These are phyloP conservation scores for Halictus quadricinctus DNA, from an alignment of 2,888 invertebrate species.

Conservation along the genomic window DNA sequence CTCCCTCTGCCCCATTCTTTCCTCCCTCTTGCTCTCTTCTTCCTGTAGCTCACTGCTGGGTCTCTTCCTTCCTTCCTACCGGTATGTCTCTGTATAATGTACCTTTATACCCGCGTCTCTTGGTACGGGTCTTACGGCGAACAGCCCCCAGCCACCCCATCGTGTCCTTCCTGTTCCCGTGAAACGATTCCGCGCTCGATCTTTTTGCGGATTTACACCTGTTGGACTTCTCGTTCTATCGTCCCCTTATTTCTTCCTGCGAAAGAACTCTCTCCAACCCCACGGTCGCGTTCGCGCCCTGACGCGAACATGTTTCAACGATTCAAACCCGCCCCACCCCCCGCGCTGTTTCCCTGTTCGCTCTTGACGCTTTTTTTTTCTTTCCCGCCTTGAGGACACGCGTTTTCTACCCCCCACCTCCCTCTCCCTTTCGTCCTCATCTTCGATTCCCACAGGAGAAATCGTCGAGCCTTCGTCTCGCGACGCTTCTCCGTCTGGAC, in stretches of 20 bases:
- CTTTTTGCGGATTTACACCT: slow-evolving; percentile 81
- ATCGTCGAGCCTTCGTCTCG: background rate
- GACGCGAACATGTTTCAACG: slow-evolving; percentile 29
- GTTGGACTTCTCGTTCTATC: slow-evolving; percentile 78
- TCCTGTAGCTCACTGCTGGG: slow-evolving; percentile 18
- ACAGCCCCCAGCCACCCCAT: slow-evolving; percentile 51
- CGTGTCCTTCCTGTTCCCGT: slow-evolving; percentile 66
- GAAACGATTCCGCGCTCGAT: slow-evolving; percentile 73
- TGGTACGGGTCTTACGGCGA: slow-evolving; percentile 49
- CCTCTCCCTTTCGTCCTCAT: background rate
- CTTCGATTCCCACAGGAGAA: slow-evolving; percentile 21
- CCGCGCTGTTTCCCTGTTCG: background rate
- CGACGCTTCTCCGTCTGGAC: background rate
- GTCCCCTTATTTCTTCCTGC: slow-evolving; percentile 69
- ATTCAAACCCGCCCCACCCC: background rate
- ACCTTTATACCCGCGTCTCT: slow-evolving; percentile 53
- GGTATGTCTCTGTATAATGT: slow-evolving; percentile 58
- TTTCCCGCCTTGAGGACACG: slow-evolving; percentile 16
- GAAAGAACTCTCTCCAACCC: slow-evolving; percentile 56
- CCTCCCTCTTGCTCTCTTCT: slow-evolving; percentile 51
- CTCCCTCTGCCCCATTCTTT: slow-evolving; percentile 34
- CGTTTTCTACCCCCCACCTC: background rate
- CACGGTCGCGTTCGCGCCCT: slow-evolving; percentile 38
- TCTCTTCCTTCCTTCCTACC: slow-evolving; percentile 50
- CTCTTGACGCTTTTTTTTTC: slow-evolving; percentile 4